Conservation (phyloP, 2,113 vertebrate genomes). For the Anarrhichthys ocellatus region DNA sequence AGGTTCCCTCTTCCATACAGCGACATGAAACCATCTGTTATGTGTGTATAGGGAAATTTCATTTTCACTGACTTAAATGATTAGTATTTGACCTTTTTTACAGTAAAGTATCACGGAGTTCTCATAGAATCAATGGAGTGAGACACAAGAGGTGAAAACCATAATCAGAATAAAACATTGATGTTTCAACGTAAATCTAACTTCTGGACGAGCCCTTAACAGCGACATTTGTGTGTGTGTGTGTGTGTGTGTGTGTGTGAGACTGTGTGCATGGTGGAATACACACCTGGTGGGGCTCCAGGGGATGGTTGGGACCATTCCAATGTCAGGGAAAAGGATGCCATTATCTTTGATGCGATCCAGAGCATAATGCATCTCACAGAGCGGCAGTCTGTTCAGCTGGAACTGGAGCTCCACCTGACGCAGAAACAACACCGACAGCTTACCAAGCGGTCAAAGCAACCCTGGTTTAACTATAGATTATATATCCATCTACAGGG, state of each 20-base stretch:
- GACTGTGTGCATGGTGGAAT: not conserved
- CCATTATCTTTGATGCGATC: constrained; percentile 95
- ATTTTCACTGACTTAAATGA: not conserved
- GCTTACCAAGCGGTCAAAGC: not conserved
- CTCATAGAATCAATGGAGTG: not conserved
- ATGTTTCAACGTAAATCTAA: not conserved
- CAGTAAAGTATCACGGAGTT: not conserved
- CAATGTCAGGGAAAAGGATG: constrained; percentile 95
- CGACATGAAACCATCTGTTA: not conserved
- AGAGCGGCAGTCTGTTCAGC: constrained; percentile 95
- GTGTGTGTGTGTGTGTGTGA: not conserved
- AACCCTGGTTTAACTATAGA: not conserved
- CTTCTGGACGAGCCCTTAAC: not conserved
- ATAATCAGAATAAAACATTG: not conserved
- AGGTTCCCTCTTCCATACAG: not conserved
- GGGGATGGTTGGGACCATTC: constrained; percentile 94
- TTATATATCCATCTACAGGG: not conserved
- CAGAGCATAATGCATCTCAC: constrained; percentile 99
- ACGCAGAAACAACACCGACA: constrained; percentile 16
- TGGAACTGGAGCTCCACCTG: constrained; percentile 99
- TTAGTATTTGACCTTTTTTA: not conserved
- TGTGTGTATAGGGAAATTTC: not conserved
- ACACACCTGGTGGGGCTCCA: constrained; percentile 98
- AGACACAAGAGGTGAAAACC: not conserved
- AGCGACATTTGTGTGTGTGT: not conserved